Conservation (phyloP, 2,797 vertebrate species). For the Delichon dasypus region DNA sequence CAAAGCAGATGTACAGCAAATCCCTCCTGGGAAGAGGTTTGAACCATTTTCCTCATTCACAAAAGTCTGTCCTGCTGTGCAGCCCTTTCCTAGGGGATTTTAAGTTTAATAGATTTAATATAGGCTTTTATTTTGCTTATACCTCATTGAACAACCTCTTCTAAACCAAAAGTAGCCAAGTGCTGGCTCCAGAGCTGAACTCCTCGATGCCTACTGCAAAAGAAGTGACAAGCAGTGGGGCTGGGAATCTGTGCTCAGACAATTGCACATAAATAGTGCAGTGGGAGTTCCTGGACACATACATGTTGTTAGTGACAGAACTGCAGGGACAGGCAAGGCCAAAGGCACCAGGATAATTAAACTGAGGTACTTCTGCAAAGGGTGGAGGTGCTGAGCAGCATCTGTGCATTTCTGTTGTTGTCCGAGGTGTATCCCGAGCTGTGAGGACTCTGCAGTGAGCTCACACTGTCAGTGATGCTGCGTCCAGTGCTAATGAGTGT, state of each 20-base stretch:
- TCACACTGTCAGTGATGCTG: neutral
- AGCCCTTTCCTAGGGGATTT: neutral
- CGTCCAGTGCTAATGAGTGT: neutral
- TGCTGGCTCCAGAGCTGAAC: neutral
- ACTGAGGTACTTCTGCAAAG: neutral
- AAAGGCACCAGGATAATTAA: neutral
- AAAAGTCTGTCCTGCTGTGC: neutral
- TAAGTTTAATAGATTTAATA: neutral
- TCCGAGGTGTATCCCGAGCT: neutral
- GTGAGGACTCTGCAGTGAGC: fast-evolving
- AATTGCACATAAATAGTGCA: neutral
- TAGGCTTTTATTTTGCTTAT: neutral
- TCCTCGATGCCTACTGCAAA: neutral
- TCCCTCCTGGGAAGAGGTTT: neutral
- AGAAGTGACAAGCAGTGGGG: neutral
- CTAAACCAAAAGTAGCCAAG: neutral
- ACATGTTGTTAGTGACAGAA: fast-evolving
- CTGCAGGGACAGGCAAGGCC: neutral
- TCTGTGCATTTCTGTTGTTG: neutral
- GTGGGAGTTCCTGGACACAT: neutral
- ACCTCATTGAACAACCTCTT: neutral
- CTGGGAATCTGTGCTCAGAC: neutral
- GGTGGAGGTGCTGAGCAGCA: neutral
- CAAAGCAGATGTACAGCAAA: neutral
- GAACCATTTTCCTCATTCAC: neutral